Evolutionary conservation across 2,113 vertebrate genomes (phyloP).

Genomic region (Enhydra lutris): DNA sequence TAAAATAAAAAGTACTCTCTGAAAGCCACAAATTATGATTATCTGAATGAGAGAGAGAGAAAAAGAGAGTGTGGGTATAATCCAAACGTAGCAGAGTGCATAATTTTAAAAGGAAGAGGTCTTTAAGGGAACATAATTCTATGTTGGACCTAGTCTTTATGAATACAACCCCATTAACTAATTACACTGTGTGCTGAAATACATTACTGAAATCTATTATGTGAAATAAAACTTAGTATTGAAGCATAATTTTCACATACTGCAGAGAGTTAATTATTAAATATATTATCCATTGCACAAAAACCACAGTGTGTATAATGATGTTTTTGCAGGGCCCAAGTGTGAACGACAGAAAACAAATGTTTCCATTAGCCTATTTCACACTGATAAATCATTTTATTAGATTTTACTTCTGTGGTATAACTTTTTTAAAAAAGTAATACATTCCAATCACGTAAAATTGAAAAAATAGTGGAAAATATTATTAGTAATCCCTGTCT

Average conservation of each 20-base stretch:
- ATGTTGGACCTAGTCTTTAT: constrained; percentile 36
- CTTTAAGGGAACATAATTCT: constrained; percentile 47
- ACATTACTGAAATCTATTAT: constrained; percentile 53
- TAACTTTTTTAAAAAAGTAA: background rate
- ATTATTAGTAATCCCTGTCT: background rate
- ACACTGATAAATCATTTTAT: background rate
- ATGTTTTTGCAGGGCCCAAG: constrained; percentile 26
- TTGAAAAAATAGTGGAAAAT: background rate
- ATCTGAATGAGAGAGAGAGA: background rate
- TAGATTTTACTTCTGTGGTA: background rate
- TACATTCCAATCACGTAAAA: background rate
- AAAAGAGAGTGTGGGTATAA: background rate
- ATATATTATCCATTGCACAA: constrained; percentile 29
- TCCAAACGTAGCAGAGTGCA: background rate
- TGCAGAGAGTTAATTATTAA: constrained; percentile 61
- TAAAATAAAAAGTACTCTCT: constrained; percentile 9
- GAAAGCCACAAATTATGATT: constrained; percentile 18
- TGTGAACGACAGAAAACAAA: constrained; percentile 33
- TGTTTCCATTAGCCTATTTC: constrained; percentile 15
- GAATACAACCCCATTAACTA: constrained; percentile 59
- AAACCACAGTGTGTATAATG: constrained; percentile 29
- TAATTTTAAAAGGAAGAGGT: constrained; percentile 42
- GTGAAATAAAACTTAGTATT: constrained; percentile 47
- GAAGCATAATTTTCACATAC: constrained; percentile 48
- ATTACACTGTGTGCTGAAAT: constrained; percentile 51